Base-by-base conservation (phyloP, 2,888 invertebrate species). In the Hirudinaria manillensis region DNA sequence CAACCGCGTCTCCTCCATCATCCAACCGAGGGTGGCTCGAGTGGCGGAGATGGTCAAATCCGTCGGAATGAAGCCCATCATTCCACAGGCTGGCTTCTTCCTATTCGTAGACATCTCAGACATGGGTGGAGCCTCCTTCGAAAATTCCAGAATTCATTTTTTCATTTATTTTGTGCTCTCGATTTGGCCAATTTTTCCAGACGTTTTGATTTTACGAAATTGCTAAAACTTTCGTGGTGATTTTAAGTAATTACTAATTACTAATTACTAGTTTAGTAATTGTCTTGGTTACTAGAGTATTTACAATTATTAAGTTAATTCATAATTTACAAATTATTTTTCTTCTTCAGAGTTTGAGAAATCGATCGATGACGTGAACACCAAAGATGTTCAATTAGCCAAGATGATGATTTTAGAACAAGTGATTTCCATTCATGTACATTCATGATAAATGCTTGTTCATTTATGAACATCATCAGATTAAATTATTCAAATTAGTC, bases 41-140 rank as follows among this genome's bases (percentile, higher is more conserved):
- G 77, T 85, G 76, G 81, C 80, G 4, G 77, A 80, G 75, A 77
- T 82, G 24, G 77, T 85, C 10, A 84, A 79, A 13, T 91, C 93
- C 16, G 90, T 90, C 75, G 95, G 94, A 0, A 92, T 98, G 90
- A 89, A 89, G 55, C 94, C 97, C 0, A 93, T 92, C 0, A 87
- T 96, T 76, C 99, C 99, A 0, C 93, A 98, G 80, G 96, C 94
- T 3, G 98, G 98, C 0, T 99, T 97, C 86, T 99, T 99, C 83
- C 91, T 99, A 88, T 84, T 98, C 74, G 96, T 96, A 0, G 94
- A 98, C 86, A 95, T 93, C 91, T 89, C 91, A 0, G 79, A 81
- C 66, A 75, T 83, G 36, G 80, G 83, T 82, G 53, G 29, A 61
- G 3, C 3, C 10, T 61, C 29, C 10, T 61, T n/a, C 53, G 21